Evolutionary conservation across 2,113 vertebrate species (phyloP).

Genomic region (Spea multiplicata): DNA sequence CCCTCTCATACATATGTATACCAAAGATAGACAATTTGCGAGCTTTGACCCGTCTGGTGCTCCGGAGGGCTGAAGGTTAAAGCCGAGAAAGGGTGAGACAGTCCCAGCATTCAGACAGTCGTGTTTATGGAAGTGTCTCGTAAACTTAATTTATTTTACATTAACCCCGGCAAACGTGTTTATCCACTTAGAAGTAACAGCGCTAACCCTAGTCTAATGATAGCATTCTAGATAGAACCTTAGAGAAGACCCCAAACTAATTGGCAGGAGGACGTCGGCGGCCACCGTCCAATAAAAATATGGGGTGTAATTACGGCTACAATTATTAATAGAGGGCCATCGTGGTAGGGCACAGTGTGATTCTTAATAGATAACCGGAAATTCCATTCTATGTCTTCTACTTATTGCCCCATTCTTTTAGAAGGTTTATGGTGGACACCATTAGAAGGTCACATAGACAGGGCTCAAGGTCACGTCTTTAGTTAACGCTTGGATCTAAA

Average conservation of each 20-base stretch:
- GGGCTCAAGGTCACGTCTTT: too few species aligned
- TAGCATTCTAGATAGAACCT: neutral
- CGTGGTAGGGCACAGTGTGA: too few species aligned
- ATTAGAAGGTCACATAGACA: too few species aligned
- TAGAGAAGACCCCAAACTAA: neutral
- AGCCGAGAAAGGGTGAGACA: neutral
- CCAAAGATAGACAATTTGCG: neutral
- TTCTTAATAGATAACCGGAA: too few species aligned
- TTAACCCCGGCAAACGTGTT: neutral
- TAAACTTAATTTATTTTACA: neutral
- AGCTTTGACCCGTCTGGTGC: constrained; percentile 11
- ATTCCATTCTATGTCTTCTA: too few species aligned
- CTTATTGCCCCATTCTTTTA: too few species aligned
- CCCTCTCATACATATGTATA: constrained; percentile 24
- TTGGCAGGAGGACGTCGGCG: neutral
- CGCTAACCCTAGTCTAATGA: neutral
- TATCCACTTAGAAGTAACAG: neutral
- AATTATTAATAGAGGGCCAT: too few species aligned
- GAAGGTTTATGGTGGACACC: too few species aligned
- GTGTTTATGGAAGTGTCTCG: neutral
- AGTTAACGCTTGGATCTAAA: too few species aligned
- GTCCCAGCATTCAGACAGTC: neutral
- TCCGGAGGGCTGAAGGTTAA: constrained; percentile 11
- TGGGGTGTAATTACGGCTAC: too few species aligned
- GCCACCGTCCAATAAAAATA: neutral